Conservation (phyloP, 1,140 invertebrate species). For the Sarcophaga bullata region DNA sequence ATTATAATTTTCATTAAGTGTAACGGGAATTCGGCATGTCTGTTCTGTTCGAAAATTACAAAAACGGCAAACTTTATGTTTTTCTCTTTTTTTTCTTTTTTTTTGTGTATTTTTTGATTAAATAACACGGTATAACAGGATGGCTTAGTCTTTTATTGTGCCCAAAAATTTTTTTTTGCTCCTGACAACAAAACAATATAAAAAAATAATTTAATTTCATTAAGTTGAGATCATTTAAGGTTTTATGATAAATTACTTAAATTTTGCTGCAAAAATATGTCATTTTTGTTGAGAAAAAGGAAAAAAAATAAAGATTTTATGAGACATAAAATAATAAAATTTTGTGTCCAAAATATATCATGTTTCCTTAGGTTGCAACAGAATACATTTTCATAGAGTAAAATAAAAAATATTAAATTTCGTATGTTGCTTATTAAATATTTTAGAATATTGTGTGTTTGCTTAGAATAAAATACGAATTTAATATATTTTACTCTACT, state of each 20-base stretch:
- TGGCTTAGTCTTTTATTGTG: not conserved
- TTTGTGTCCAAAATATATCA: too few species aligned
- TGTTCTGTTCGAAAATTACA: not conserved
- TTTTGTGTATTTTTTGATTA: not conserved
- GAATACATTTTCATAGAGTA: too few species aligned
- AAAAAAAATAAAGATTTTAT: too few species aligned
- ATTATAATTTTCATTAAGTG: conserved; percentile 5
- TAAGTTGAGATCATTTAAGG: not conserved
- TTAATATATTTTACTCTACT: too few species aligned
- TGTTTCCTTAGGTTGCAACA: too few species aligned
- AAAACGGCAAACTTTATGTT: not conserved
- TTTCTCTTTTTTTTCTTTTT: not conserved
- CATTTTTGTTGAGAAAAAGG: too few species aligned
- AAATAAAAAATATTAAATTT: too few species aligned
- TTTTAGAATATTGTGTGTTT: too few species aligned
- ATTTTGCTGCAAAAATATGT: not conserved
- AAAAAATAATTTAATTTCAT: too few species aligned
- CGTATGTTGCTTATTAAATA: too few species aligned
- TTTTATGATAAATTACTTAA: conserved; percentile 18
- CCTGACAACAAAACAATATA: not conserved
- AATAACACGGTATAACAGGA: not conserved
- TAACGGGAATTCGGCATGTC: not conserved
- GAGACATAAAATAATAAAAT: too few species aligned
- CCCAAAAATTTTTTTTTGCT: not conserved
- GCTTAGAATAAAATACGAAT: too few species aligned